A percentile compares a stretch with the other conserved stretches of the same genome.
Conservation (phyloP, 2,888 invertebrate genomes). For the Eretmocerus hayati region DNA sequence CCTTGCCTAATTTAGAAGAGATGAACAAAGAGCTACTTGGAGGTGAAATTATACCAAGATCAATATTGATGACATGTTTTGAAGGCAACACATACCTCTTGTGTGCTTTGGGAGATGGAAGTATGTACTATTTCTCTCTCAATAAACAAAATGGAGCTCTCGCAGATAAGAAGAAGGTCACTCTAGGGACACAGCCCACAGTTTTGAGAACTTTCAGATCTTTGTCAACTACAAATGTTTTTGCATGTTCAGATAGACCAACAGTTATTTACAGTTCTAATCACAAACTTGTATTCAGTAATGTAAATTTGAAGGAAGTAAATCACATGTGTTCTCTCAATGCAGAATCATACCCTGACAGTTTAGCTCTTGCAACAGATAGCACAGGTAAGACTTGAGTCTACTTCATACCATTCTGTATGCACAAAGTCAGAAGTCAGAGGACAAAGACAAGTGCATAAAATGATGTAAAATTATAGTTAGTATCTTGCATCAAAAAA, state of each 20-base stretch:
- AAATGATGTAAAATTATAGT: too few relatives aligned
- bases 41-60: constrained; percentile 95
- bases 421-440: too few relatives aligned
- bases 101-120: constrained; percentile 94
- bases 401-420: too few relatives aligned
- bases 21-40: constrained; percentile 82
- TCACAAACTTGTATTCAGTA: constrained; percentile 96
- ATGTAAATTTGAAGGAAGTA: constrained; percentile 90
- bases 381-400: constrained; percentile 54
- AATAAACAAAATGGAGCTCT: constrained; percentile 68
- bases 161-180: constrained; percentile 88
- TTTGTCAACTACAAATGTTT: constrained; percentile 89
- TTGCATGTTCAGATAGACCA: constrained; percentile 97
- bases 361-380: constrained; percentile 82
- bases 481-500: too few relatives aligned
- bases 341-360: constrained; percentile 90
- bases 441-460: too few relatives aligned
- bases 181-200: constrained; percentile 95
- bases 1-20: constrained; percentile 71
- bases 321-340: constrained; percentile 98
- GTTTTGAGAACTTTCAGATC: constrained; percentile 85
- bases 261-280: constrained; percentile 99
- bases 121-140: constrained; percentile 91
- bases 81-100: constrained; percentile 85
- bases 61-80: constrained; percentile 88